Evolutionary conservation across 1,140 invertebrate species (phyloP).

Genomic region (Daktulosphaira vitifoliae): DNA sequence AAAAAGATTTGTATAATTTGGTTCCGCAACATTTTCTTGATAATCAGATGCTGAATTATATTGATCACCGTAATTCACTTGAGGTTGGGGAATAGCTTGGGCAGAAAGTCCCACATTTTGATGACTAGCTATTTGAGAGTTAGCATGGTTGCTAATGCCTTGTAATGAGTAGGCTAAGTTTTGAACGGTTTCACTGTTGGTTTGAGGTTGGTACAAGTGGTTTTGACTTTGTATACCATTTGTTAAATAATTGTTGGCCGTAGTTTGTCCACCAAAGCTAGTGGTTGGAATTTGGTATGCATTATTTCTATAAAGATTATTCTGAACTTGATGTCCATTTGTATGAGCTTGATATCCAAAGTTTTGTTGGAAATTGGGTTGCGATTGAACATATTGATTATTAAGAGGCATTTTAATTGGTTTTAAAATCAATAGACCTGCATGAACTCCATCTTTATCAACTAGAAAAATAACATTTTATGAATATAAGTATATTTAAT

Average conservation of each 20-base stretch:
- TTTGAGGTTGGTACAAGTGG: too few relatives aligned
- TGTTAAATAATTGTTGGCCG: too few relatives aligned
- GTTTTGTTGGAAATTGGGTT: too few relatives aligned
- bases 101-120: not conserved
- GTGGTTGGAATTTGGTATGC: too few relatives aligned
- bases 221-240: too few relatives aligned
- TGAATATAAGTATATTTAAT: too few relatives aligned
- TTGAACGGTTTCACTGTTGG: not conserved
- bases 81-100: not conserved
- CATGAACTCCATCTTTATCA: slow-evolving; percentile 34
- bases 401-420: slow-evolving; percentile 35
- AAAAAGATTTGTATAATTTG: not conserved
- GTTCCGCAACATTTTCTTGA: not conserved
- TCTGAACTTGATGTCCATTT: too few relatives aligned
- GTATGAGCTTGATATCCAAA: too few relatives aligned
- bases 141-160: not conserved
- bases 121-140: not conserved
- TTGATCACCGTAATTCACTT: not conserved
- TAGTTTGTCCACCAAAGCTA: too few relatives aligned
- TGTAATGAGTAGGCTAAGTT: not conserved
- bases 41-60: not conserved
- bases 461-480: not conserved
- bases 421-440: slow-evolving; percentile 39
- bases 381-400: too few relatives aligned
- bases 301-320: too few relatives aligned